These are phyloP conservation scores for Idaea biselata DNA, from an alignment of 2,888 invertebrate species.

Conservation along the genomic window DNA sequence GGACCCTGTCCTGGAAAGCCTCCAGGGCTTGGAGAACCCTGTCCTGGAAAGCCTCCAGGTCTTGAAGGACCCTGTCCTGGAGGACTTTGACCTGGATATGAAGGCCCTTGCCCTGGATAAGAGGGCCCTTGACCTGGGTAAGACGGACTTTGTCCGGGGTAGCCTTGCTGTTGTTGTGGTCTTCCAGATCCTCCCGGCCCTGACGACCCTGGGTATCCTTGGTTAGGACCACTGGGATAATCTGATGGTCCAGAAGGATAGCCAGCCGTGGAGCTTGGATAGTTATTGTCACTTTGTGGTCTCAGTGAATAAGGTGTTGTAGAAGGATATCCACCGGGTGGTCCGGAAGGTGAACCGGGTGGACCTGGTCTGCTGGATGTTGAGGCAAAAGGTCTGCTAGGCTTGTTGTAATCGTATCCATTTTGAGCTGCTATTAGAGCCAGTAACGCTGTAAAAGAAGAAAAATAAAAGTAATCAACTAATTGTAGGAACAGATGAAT, in stretches of 20 bases:
- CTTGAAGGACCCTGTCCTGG: conserved; percentile 22
- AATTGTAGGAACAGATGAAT: background rate
- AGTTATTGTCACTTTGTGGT: conserved; percentile 42
- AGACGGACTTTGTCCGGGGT: conserved; percentile 29
- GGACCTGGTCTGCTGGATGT: conserved; percentile 49
- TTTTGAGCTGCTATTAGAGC: conserved; percentile 76
- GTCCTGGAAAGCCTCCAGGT: conserved; percentile 27
- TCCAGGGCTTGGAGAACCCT: conserved; percentile 26
- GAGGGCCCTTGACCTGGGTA: conserved; percentile 32
- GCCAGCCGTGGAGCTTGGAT: conserved; percentile 48
- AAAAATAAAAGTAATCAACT: conserved; percentile 4
- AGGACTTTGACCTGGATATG: conserved; percentile 18
- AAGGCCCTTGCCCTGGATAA: conserved; percentile 25
- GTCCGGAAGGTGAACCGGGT: conserved; percentile 19
- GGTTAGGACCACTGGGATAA: conserved; percentile 44
- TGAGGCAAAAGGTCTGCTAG: conserved; percentile 80
- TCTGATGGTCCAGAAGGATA: conserved; percentile 51
- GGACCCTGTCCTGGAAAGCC: conserved; percentile 26
- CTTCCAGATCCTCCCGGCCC: conserved; percentile 42
- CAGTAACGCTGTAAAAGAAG: conserved; percentile 56
- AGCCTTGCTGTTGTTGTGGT: conserved; percentile 37
- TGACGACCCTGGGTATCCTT: conserved; percentile 45
- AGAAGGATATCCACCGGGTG: conserved; percentile 43
- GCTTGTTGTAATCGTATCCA: conserved; percentile 88
- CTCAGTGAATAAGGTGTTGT: conserved; percentile 48